Evolutionary conservation across 1,140 invertebrate genomes (phyloP), one percentile per base, ranked within the genome.

Genomic region (Drosophila pectinifera): DNA sequence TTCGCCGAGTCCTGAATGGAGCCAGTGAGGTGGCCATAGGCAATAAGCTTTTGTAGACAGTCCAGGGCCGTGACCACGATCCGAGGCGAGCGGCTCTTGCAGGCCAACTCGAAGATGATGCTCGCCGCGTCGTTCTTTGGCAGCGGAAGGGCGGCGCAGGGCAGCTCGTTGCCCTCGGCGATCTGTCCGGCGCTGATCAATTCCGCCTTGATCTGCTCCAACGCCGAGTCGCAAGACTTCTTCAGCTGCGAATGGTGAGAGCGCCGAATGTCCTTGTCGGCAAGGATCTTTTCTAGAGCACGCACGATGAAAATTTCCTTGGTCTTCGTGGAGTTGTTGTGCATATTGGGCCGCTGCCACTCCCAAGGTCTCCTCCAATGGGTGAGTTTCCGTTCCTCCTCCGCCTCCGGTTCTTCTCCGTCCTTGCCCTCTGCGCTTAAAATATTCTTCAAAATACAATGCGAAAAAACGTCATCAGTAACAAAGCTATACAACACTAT

Each of bases 21-120:
- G 20, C 98, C 98, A 24, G 97, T 98, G n/a, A 99, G 93, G 92
- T 99, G 99, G 0, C 99, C 99, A 94, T 99, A 99, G 10, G 99
- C 98, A 76, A 99, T 99, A 13, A 99, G 93, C 94, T 99, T 99
- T 94, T 99, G 95, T 26, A 99, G 93, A 92, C 98, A 99, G 92
- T 99, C 99, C 20, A 99, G 93, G 4, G 98, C 97, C 4, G 97
- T 98, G 2, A 98, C 97, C 6, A 99, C 98, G 92, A 99, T 99
- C 78, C 97, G 94, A 1, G 98, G 95, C 16, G 97, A 97, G 93
- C 98, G 99, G 89, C 98, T 99, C 92, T 99, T 97, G 93, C 98
- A 99, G 2, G 98, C 98, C 80, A 99, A 92, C 93, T 99, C 98
- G 93, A 99, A 99, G 6, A 99, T 96, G 31, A 96, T 95, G 91